Evolutionary conservation across 2,113 vertebrate genomes (phyloP).

Genomic region (Crotalus helleri): DNA sequence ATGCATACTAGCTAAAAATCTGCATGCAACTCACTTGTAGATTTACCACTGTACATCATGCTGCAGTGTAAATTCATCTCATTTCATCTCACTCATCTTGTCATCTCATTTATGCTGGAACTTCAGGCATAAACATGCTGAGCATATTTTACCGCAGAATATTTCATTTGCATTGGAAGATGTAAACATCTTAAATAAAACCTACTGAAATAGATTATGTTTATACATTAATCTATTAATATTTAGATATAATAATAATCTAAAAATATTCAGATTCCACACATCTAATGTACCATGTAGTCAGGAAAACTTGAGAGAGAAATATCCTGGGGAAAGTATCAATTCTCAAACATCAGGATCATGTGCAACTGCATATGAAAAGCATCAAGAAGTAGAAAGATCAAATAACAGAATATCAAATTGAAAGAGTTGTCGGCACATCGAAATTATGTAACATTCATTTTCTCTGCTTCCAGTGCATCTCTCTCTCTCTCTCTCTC

Average conservation of each 20-base stretch:
- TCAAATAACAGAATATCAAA: constrained; percentile 1
- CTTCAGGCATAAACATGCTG: background rate
- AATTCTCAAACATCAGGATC: background rate
- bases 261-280: background rate
- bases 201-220: background rate
- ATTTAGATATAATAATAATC: background rate
- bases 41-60: background rate
- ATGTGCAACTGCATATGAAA: constrained; percentile 4
- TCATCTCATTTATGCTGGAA: background rate
- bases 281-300: background rate
- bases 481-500: too few relatives aligned
- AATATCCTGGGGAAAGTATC: background rate
- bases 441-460: background rate
- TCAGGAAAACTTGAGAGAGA: background rate
- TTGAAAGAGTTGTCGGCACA: constrained; percentile 3
- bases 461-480: background rate
- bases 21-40: background rate
- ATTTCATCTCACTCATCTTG: background rate
- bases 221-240: background rate
- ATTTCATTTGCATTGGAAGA: background rate
- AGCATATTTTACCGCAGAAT: background rate
- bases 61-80: background rate
- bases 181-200: background rate
- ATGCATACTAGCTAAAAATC: background rate
- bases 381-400: background rate